phyloP scores from a whole-genome alignment of 2,113 vertebrate species.

The Procavia capensis region DNA sequence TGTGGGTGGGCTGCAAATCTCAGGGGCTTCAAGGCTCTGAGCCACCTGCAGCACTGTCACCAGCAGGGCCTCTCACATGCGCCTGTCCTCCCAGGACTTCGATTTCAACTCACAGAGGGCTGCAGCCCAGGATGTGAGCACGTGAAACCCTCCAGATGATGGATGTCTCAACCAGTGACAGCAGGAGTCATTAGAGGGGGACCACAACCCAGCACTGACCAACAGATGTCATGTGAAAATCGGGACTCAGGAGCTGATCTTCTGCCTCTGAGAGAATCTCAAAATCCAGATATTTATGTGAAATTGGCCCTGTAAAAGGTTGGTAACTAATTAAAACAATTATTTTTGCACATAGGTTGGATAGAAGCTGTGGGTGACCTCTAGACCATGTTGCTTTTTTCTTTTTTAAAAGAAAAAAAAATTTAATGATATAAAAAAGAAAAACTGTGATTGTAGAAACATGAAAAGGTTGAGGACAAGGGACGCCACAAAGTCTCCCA shows the following conservation, averaged over 20 bases:
- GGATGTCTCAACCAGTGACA: fast-evolving
- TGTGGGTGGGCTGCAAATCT: fast-evolving
- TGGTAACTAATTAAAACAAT: background rate
- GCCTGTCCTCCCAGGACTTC: background rate
- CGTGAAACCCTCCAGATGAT: fast-evolving
- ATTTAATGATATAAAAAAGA: background rate
- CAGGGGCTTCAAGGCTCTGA: background rate
- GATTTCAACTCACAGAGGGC: background rate
- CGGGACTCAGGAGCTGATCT: fast-evolving
- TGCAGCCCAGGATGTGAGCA: no score
- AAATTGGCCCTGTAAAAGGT: no score
- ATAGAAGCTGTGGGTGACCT: background rate
- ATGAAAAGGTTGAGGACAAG: fast-evolving
- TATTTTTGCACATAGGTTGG: background rate
- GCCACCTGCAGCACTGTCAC: fast-evolving
- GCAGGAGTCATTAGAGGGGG: fast-evolving
- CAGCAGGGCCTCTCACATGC: fast-evolving
- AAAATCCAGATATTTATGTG: background rate
- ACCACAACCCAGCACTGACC: fast-evolving
- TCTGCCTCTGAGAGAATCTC: background rate
- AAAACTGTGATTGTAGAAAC: background rate
- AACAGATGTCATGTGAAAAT: background rate
- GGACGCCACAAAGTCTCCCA: fast-evolving
- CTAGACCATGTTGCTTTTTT: fast-evolving
- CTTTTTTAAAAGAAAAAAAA: no score